Conservation (phyloP, 2,113 vertebrate genomes). For the Sciurus niger region DNA sequence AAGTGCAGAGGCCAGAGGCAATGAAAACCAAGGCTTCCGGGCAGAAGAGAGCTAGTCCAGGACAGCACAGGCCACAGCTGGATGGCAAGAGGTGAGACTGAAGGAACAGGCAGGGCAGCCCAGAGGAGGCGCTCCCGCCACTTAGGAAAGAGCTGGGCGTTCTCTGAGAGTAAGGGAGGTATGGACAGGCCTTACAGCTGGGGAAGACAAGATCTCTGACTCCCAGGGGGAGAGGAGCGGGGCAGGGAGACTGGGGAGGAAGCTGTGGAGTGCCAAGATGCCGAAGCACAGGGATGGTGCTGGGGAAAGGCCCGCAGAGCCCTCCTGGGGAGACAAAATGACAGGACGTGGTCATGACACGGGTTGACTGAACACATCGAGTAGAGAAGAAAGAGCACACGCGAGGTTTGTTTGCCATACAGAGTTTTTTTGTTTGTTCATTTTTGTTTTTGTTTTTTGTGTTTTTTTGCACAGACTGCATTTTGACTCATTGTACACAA, state of each 20-base stretch:
- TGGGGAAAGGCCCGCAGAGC: neutral
- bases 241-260: neutral
- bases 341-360: neutral
- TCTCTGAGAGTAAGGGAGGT: too few species aligned
- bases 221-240: neutral
- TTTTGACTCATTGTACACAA: too few species aligned
- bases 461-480: too few species aligned
- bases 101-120: neutral
- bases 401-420: neutral
- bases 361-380: fast-evolving
- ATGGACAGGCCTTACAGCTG: neutral
- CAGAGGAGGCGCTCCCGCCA: neutral
- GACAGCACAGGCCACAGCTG: neutral
- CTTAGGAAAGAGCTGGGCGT: neutral
- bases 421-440: neutral
- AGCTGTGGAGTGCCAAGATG: neutral
- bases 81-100: neutral
- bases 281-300: neutral
- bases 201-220: neutral
- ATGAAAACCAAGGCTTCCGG: neutral
- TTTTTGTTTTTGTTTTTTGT: too few species aligned
- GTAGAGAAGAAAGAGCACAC: neutral
- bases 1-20: neutral
- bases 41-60: neutral
- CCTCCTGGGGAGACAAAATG: neutral